Conservation (phyloP, 2,797 vertebrate species). For the Muscicapa comitata region DNA sequence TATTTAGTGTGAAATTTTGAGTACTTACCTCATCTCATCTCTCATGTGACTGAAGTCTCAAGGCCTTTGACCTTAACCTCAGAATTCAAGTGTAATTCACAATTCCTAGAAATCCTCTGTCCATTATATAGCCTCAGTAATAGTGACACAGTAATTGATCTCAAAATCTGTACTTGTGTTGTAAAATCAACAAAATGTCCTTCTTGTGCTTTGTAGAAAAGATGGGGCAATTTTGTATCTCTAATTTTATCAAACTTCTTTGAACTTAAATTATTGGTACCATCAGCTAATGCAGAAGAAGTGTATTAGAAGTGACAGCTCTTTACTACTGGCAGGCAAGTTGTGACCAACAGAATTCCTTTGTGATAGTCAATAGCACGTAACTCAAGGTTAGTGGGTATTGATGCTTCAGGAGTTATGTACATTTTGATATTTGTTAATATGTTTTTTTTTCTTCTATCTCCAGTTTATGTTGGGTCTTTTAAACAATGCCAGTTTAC, state of each 20-base stretch:
- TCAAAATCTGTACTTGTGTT: not conserved
- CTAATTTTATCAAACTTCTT: not conserved
- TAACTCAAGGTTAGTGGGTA: not conserved
- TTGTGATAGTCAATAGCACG: not conserved
- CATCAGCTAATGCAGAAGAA: not conserved
- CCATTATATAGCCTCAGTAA: not conserved
- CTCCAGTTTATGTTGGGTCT: not conserved
- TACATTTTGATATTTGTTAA: not conserved
- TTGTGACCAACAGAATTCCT: not conserved
- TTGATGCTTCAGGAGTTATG: not conserved
- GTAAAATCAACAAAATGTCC: not conserved
- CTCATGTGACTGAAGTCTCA: not conserved
- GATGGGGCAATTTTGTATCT: not conserved
- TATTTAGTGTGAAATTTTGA: not conserved
- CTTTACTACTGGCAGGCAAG: not conserved
- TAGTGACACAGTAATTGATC: not conserved
- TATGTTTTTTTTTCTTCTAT: not conserved
- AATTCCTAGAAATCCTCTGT: not conserved
- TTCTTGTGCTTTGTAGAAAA: not conserved
- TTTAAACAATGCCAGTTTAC: not conserved
- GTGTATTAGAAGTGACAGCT: not conserved
- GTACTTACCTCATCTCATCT: not conserved
- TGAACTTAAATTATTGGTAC: not conserved
- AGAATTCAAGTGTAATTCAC: not conserved
- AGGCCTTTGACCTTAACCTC: not conserved